Percentiles rank a stretch among this genome's conserved stretches.
Conservation (phyloP, 2,113 vertebrate species). For the Eclectus roratus region DNA sequence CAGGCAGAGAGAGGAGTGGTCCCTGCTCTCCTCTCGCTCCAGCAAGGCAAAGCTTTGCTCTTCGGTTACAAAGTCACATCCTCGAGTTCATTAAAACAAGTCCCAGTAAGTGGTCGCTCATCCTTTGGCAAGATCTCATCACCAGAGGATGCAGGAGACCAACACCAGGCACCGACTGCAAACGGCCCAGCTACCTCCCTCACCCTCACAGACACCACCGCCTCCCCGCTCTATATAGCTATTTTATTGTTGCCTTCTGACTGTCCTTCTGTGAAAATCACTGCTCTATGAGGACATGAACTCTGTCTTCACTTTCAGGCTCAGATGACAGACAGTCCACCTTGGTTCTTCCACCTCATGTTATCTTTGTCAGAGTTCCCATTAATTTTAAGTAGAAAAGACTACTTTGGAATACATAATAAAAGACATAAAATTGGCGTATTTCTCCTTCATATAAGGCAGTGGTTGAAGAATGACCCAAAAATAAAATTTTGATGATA, state of each 20-base stretch:
- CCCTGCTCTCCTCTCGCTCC: background rate
- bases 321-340: background rate
- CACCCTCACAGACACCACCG: background rate
- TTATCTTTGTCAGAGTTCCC: background rate
- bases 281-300: background rate
- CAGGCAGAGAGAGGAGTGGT: no score
- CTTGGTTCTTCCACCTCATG: background rate
- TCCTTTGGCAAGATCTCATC: accelerated
- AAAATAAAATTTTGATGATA: constrained; percentile 30
- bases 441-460: constrained; percentile 36
- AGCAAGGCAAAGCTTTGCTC: background rate
- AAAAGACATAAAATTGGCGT: background rate
- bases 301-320: background rate
- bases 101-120: accelerated
- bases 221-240: background rate
- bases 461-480: constrained; percentile 37
- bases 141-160: no score
- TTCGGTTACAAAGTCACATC: accelerated
- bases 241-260: accelerated
- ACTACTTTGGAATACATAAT: background rate
- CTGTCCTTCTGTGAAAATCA: background rate
- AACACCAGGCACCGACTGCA: accelerated
- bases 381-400: constrained; percentile 2
- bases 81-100: background rate
- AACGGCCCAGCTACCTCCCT: background rate